Evolutionary conservation across 2,797 vertebrate species (phyloP), one percentile per base, ranked within the genome.

Genomic region (Enoplosus armatus): DNA sequence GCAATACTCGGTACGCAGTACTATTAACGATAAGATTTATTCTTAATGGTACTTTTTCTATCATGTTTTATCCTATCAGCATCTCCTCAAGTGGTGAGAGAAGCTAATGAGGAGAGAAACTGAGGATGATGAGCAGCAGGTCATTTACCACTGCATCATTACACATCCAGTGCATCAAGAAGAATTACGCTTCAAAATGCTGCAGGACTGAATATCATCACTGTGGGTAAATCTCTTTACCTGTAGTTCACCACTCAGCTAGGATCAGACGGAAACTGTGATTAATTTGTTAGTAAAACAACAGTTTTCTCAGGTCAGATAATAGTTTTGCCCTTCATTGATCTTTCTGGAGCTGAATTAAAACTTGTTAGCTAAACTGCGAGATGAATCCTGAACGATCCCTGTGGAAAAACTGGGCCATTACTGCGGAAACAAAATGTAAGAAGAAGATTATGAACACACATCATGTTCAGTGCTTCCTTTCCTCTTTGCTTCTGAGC

Each of bases 71-170:
- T 80, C 72, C 56, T 41, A 55, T 78, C 55, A 82, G 70, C 54
- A 33, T 81, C 60, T 80, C 56, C 53, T 71, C 59, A 60, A 80
- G 77, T 50, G 62, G n/a, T 50, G 26, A 63, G 56, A 33, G 45
- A 59, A 51, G 59, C 56, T 85, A 85, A 91, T 86, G 82, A 86
- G 69, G 45, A 59, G 54, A 75, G 51, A 68, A 45, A 53, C 10
- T n/a, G 71, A 24, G 37, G 80, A 75, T 72, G 76, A 87, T 79
- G 58, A 70, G 69, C 63, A 68, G 56, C 41, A 41, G 75, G 72
- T 86, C 61, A 58, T 85, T 85, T 64, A 65, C 39, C 65, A 33
- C 62, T 54, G 76, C 64, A 33, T 83, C 85, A 83, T 82, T 87
- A 86, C 62, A 83, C 80, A 37, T 51, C 65, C 50, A 16, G 29